Percentiles rank a stretch among this genome's conserved stretches.
Evolutionary conservation across 2,113 vertebrate species (phyloP).

Genomic region (Cinclus cinclus): DNA sequence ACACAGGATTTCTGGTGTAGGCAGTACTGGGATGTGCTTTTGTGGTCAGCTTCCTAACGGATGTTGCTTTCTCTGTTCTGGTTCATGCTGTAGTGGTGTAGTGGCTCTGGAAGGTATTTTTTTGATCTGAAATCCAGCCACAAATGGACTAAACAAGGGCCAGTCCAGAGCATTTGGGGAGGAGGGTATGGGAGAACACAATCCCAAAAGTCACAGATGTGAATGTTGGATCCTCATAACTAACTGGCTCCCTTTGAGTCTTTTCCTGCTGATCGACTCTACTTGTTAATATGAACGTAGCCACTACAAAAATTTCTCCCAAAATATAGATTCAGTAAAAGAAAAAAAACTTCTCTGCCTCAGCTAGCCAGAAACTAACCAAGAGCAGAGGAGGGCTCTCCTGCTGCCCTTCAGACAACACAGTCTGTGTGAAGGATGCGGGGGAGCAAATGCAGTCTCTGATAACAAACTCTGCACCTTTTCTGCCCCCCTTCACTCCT

Average conservation of each 20-base stretch:
- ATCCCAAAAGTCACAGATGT: neutral
- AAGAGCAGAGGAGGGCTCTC: too few relatives aligned
- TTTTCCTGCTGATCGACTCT: fast-evolving
- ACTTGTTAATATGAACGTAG: neutral
- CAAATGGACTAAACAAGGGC: neutral
- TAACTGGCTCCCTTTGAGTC: neutral
- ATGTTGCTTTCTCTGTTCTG: fast-evolving
- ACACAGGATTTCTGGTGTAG: fast-evolving
- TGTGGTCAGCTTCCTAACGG: neutral
- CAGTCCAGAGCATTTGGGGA: neutral
- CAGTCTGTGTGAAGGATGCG: too few relatives aligned
- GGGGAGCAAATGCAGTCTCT: too few relatives aligned
- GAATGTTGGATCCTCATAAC: neutral
- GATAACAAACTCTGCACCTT: too few relatives aligned
- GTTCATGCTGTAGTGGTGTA: fast-evolving
- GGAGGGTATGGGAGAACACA: neutral
- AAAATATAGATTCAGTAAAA: neutral
- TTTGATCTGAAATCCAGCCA: neutral
- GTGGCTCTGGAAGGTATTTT: neutral
- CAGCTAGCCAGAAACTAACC: too few relatives aligned
- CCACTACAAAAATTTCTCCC: neutral
- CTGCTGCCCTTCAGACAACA: too few relatives aligned
- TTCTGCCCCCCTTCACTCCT: too few relatives aligned
- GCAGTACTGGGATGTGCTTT: too few relatives aligned
- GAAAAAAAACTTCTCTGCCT: too few relatives aligned